Percentiles rank a stretch among this genome's conserved stretches.
Conservation (phyloP, 2,888 invertebrate genomes). For the Eurytoma californica region DNA sequence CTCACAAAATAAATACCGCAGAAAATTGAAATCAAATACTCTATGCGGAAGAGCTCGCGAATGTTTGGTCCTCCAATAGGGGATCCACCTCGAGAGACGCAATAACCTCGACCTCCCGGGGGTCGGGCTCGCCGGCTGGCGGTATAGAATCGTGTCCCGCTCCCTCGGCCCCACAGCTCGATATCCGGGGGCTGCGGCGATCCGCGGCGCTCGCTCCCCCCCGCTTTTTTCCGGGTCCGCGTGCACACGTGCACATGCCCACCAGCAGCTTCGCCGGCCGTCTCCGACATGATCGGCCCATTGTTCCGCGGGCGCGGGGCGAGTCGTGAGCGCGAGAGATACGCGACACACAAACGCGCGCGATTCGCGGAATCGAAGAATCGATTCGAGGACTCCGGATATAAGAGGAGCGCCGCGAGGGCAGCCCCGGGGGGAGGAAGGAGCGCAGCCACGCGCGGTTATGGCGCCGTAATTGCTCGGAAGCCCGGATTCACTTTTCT, state of each 20-base stretch:
- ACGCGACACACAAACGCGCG: constrained; percentile 22
- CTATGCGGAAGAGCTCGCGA: too few species aligned
- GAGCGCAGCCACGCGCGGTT: too few species aligned
- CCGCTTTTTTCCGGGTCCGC: too few species aligned
- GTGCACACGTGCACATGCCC: too few species aligned
- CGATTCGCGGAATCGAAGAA: constrained; percentile 52
- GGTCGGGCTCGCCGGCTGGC: not conserved
- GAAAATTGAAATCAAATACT: too few species aligned
- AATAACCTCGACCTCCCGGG: not conserved
- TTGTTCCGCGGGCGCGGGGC: constrained; percentile 31
- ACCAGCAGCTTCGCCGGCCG: too few species aligned
- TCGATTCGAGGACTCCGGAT: constrained; percentile 43
- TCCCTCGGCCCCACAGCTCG: not conserved
- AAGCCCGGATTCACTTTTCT: constrained; percentile 29
- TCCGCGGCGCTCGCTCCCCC: not conserved
- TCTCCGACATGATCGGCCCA: not conserved
- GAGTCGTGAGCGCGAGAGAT: constrained; percentile 34
- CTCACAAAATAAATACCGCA: too few species aligned
- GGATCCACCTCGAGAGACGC: too few species aligned
- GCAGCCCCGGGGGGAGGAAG: constrained; percentile 9
- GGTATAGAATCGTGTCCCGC: constrained; percentile 14
- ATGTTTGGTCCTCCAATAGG: too few species aligned
- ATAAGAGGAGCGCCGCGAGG: not conserved
- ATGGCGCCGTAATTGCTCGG: constrained; percentile 40
- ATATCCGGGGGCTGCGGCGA: constrained; percentile 10